Evolutionary conservation across 1,140 invertebrate species (phyloP), one percentile per base, ranked within the genome.

Genomic region (Zophobas morio): DNA sequence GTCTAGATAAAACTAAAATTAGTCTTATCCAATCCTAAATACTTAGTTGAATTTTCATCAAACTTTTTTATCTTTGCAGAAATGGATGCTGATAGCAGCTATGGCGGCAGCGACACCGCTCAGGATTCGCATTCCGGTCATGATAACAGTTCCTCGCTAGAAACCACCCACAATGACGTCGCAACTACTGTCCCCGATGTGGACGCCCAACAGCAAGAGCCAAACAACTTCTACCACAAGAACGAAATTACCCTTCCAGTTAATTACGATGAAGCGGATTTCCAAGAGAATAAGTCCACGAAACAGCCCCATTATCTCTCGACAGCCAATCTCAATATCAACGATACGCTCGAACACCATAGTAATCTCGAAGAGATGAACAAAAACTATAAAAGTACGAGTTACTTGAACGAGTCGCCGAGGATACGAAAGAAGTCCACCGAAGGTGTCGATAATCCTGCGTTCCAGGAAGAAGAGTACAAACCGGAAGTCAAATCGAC

Each of bases 41-140:
- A 32, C 20, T 54, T 32, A 34, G 51, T 54, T 54, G 51, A 54
- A 32, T 8, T 54, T 4, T 2, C 20, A 54, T 54, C 20, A 20
- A 20, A 20, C 20, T 6, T 39, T 70, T 60, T 74, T 81, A 63
- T 56, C 54, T 33, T 84, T 83, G 33, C 77, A 84, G 84, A 80
- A 78, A 86, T 86, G 85, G 85, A 86, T 49, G 84, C 84, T 47
- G 85, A 86, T 75, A 86, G 85, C 77, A 86, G 85, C 75, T 86
- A 86, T 70, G 85, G 85, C 5, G 85, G 85, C 60, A 86, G 85
- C 78, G 85, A 86, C 71, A 86, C 85, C 20, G 84, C 85, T 70
- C 85, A 84, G 79, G 85, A 86, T 60, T 83, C 82, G 32, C 83
- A 83, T 40, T 84, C 83, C 40, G 80, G 74, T 66, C 80, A 83